phyloP scores from a whole-genome alignment of 2,113 vertebrate species.

The Boleophthalmus pectinirostris region DNA sequence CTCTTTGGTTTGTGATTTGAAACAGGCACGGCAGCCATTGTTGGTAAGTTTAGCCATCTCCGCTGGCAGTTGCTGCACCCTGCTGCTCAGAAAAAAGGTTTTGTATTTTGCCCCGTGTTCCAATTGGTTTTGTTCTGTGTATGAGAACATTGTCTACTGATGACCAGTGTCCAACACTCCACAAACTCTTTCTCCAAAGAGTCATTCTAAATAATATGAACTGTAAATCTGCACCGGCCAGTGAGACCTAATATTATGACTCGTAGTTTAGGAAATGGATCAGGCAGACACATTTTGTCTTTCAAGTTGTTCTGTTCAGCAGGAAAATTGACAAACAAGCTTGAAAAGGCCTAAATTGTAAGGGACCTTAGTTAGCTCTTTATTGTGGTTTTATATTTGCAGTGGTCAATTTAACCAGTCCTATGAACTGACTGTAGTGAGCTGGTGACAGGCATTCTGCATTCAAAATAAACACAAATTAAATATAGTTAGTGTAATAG shows the following conservation, averaged over 20 bases:
- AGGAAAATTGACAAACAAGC: background rate
- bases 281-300: background rate
- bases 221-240: background rate
- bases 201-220: background rate
- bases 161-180: conserved; percentile 22
- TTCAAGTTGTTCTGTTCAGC: background rate
- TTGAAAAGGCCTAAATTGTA: background rate
- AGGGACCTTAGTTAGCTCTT: background rate
- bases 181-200: background rate
- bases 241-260: background rate
- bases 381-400: background rate
- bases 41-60: conserved; percentile 54
- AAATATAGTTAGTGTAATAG: background rate
- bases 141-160: conserved; percentile 44
- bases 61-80: conserved; percentile 45
- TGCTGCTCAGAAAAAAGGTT: conserved; percentile 54
- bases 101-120: conserved; percentile 57
- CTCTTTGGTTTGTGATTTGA: conserved; percentile 39
- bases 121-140: conserved; percentile 49
- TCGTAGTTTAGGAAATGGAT: background rate
- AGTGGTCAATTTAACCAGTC: background rate
- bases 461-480: background rate
- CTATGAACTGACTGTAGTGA: background rate
- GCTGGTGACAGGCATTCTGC: background rate
- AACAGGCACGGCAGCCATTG: conserved; percentile 56